Conservation (phyloP, 2,113 vertebrate genomes). For the Recurvirostra avosetta region DNA sequence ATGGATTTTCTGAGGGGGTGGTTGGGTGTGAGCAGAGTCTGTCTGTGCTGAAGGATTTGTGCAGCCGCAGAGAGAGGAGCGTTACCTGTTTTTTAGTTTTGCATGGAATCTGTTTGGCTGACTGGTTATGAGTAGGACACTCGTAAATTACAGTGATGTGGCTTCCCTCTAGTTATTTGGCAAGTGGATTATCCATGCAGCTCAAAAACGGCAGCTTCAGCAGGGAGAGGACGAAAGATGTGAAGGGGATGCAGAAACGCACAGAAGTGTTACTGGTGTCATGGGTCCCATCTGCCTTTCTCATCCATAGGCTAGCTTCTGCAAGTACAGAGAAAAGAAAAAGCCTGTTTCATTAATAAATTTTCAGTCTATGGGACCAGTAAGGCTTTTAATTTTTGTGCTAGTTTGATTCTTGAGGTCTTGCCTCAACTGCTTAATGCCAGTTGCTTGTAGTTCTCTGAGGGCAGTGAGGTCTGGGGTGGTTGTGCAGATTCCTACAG, state of each 20-base stretch:
- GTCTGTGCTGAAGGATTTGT: constrained; percentile 52
- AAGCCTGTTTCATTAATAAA: not conserved
- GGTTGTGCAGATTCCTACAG: not conserved
- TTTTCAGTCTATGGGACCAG: not conserved
- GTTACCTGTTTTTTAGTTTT: constrained; percentile 42
- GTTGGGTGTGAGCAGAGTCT: constrained; percentile 56
- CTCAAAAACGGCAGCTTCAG: not conserved
- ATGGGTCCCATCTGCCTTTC: not conserved
- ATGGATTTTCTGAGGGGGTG: constrained; percentile 50
- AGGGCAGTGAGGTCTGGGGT: not conserved
- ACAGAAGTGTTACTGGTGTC: not conserved
- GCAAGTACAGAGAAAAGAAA: not conserved
- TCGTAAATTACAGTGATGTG: constrained; percentile 21
- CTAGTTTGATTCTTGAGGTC: not conserved
- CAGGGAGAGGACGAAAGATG: not conserved
- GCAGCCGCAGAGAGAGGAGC: constrained; percentile 16
- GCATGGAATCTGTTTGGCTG: constrained; percentile 43
- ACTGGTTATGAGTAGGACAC: constrained; percentile 10
- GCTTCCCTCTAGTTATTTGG: constrained; percentile 41
- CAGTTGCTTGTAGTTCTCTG: not conserved
- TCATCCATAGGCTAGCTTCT: not conserved
- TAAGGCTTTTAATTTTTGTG: not conserved
- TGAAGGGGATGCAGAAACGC: not conserved
- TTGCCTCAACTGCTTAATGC: not conserved
- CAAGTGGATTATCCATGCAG: not conserved